Conservation (phyloP, 2,113 vertebrate genomes). For the Verasper variegatus region DNA sequence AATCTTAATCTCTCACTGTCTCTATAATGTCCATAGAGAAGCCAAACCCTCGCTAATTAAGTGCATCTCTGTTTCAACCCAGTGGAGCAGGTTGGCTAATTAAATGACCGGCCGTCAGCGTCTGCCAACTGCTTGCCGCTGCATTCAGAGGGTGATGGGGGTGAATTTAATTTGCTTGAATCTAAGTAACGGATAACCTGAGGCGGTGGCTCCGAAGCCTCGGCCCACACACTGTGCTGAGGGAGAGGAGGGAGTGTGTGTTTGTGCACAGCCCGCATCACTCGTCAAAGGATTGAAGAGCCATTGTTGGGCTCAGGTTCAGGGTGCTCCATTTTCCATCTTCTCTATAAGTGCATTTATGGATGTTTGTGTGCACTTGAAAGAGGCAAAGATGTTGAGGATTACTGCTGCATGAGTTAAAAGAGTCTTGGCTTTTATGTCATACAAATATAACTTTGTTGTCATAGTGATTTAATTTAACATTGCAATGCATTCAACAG, state of each 20-base stretch:
- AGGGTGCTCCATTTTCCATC: too few relatives aligned
- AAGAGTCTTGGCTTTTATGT: too few relatives aligned
- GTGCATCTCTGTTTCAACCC: conserved; percentile 51
- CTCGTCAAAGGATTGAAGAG: conserved; percentile 10
- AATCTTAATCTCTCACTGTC: conserved; percentile 29
- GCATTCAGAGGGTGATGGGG: conserved; percentile 47
- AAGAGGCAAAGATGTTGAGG: conserved; percentile 56
- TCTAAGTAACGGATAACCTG: conserved; percentile 58
- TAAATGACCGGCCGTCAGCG: conserved; percentile 58
- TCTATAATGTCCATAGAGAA: conserved; percentile 39
- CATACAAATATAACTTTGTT: neutral
- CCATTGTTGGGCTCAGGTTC: neutral
- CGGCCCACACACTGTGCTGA: conserved; percentile 44
- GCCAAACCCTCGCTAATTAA: conserved; percentile 60
- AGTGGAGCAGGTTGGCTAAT: conserved; percentile 62
- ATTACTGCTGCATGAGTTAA: conserved; percentile 52
- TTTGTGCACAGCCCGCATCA: neutral
- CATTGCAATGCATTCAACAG: neutral
- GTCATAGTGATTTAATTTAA: neutral
- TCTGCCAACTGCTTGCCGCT: conserved; percentile 63
- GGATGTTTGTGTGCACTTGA: neutral
- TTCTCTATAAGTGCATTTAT: too few relatives aligned
- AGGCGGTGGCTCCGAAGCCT: conserved; percentile 45
- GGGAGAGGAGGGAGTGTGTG: neutral
- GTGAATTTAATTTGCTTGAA: conserved; percentile 72